phyloP scores from a whole-genome alignment of 2,797 vertebrate genomes.

The Anolis apletophallus region DNA sequence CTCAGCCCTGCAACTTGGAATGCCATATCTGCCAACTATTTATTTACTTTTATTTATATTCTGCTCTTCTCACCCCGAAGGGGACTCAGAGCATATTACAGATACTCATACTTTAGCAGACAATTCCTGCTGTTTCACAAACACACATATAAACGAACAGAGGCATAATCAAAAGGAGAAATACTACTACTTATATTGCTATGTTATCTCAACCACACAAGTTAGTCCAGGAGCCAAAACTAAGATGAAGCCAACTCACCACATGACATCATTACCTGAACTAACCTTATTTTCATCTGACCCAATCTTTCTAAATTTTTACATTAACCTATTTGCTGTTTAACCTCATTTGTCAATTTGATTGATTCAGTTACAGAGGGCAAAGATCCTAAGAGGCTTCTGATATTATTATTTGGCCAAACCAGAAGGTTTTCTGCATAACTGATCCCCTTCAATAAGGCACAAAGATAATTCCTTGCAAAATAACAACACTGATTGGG shows the following conservation, averaged over 20 bases:
- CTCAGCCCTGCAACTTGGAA: neutral
- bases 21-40: neutral
- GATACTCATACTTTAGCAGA: too few species aligned
- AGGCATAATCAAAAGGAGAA: too few species aligned
- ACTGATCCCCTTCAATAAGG: neutral
- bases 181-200: neutral
- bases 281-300: neutral
- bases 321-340: neutral
- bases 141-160: too few species aligned
- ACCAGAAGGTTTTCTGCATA: neutral
- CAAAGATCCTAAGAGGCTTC: neutral
- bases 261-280: neutral
- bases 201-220: neutral
- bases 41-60: too few species aligned
- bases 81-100: too few species aligned
- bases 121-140: too few species aligned
- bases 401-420: neutral
- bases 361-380: neutral
- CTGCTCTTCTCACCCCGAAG: too few species aligned
- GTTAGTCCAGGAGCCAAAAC: neutral
- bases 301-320: neutral
- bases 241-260: neutral
- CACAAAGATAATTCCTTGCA: neutral
- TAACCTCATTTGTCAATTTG: neutral
- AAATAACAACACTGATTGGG: neutral